Conservation (phyloP, 2,888 invertebrate species). For the Leptothorax acervorum region DNA sequence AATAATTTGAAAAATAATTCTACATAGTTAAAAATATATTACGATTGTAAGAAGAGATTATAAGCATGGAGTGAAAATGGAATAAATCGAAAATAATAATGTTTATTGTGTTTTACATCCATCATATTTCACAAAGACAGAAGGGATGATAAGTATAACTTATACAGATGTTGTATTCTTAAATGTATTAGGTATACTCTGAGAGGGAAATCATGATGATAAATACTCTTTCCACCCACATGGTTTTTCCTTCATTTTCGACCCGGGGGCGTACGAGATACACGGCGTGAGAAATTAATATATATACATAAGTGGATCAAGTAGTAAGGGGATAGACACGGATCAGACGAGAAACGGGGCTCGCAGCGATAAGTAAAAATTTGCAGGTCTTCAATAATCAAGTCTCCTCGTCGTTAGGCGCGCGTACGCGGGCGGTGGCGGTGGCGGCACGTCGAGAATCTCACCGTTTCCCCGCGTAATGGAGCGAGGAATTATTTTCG, state of each 20-base stretch:
- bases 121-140: not conserved
- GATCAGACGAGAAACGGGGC: not conserved
- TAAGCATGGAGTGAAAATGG: not conserved
- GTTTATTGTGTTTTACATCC: not conserved
- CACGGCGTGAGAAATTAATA: not conserved
- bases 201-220: not conserved
- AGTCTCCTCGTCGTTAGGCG: not conserved
- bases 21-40: not conserved
- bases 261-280: not conserved
- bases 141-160: not conserved
- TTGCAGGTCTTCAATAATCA: not conserved
- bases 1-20: slow-evolving; percentile 3
- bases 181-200: not conserved
- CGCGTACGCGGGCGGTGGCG: not conserved
- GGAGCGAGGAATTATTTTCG: slow-evolving; percentile 52
- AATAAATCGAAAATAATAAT: not conserved
- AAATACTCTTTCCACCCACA: not conserved
- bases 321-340: not conserved
- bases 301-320: not conserved
- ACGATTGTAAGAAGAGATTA: not conserved
- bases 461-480: slow-evolving; percentile 34
- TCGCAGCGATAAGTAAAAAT: not conserved
- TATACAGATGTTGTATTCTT: not conserved
- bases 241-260: not conserved
- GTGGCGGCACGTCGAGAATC: slow-evolving; percentile 23